These are phyloP conservation scores for Tupaia chinensis DNA, from an alignment of 2,113 vertebrate genomes.

Conservation along the genomic window DNA sequence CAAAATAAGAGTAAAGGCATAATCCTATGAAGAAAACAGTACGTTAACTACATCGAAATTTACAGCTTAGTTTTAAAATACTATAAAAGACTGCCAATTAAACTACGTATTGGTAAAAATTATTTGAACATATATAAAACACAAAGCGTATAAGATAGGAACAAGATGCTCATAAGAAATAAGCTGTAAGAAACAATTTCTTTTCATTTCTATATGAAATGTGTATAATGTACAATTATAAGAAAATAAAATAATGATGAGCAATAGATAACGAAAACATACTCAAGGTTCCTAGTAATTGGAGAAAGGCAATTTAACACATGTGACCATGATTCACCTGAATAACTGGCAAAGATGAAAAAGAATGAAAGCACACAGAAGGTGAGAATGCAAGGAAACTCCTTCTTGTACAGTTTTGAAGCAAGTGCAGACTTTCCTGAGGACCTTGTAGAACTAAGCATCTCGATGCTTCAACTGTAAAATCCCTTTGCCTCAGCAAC, in stretches of 20 bases:
- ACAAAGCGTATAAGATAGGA: background rate
- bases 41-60: background rate
- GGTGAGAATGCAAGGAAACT: background rate
- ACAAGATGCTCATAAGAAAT: background rate
- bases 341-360: background rate
- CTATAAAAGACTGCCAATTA: background rate
- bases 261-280: background rate
- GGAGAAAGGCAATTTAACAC: background rate
- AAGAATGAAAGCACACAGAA: background rate
- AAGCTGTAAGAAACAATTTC: background rate
- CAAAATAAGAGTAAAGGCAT: background rate
- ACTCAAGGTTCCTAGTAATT: background rate
- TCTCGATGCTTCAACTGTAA: background rate
- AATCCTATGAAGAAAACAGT: background rate
- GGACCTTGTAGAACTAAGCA: background rate
- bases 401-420: background rate
- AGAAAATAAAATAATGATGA: background rate
- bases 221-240: background rate
- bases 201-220: background rate
- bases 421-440: accelerated
- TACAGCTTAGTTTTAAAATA: background rate
- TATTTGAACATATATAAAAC: background rate
- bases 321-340: background rate
- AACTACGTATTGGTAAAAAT: background rate
- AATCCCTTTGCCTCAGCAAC: background rate